Conservation (phyloP, 2,113 vertebrate genomes). For the Alethe castanea region DNA sequence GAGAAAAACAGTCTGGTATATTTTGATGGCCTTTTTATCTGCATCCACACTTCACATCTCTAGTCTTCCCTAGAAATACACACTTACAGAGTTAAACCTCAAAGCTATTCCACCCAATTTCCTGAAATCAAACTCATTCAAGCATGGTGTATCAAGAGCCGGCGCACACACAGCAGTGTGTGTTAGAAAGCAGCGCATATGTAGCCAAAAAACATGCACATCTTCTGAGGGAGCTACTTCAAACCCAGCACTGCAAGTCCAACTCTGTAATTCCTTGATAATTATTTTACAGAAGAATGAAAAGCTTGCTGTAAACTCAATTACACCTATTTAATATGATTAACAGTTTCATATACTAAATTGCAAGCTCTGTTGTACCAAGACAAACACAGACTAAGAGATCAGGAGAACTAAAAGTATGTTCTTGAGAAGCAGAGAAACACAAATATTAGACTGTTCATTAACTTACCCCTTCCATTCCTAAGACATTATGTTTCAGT, state of each 20-base stretch:
- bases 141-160: neutral
- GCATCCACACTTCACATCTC: neutral
- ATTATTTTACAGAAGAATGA: neutral
- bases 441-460: neutral
- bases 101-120: neutral
- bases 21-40: neutral
- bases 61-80: neutral
- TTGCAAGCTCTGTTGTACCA: neutral
- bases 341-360: neutral
- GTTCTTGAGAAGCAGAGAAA: neutral
- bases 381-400: neutral
- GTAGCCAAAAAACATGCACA: rapidly evolving
- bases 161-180: neutral
- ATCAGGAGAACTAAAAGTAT: neutral
- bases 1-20: neutral
- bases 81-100: neutral
- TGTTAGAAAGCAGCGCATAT: neutral
- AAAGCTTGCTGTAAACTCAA: neutral
- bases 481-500: neutral
- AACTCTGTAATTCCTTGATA: neutral
- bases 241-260: neutral
- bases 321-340: neutral
- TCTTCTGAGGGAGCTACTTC: neutral
- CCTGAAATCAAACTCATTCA: neutral
- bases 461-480: neutral